Evolutionary conservation across 2,797 vertebrate species (phyloP), one percentile per base, ranked within the genome.

Genomic region (Cyclura pinguis): DNA sequence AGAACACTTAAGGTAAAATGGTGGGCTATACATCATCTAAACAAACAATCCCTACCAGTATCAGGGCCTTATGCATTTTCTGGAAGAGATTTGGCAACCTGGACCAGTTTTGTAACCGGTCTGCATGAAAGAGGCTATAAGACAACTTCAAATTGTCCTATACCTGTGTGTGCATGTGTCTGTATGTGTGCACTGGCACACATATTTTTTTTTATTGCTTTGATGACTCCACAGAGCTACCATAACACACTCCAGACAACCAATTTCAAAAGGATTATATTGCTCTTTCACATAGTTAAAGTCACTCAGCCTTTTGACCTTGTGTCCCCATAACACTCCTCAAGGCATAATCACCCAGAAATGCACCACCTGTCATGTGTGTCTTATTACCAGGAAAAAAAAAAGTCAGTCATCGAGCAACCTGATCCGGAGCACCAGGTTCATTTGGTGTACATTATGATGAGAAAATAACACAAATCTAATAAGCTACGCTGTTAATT

Each of bases 401-500:
- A 92, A 96, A 96, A 92, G 55, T 89, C 93, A 94, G 87, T 82
- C 88, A 95, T 57, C 92, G 93, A 94, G 95, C 94, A 95, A 91
- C 83, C 4, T 0, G 3, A 93, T 93, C 94, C 83, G 90, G 86
- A 94, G 94, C 91, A 92, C 52, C 72, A 47, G 91, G 83, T 95
- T 95, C 93, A 18, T 91, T 77, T 91, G 52, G 93, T 59, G 29
- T 57, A 82, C 89, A 88, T 93, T 57, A 93, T 67, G 32, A 64
- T 0, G 0, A 14, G 90, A 94, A 94, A 96, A 93, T 80, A 96
- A 89, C 85, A 24, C 4, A 29, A 89, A 91, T 0, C 1, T 93
- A 94, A 96, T 95, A 96, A 97, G 96, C 76, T 93, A 92, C 35
- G 0, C 92, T 92, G 90, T 96, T 97, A 97, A 97, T 97, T 97